Base-by-base conservation (phyloP, 2,888 invertebrate genomes). In the Eulithis prunata region DNA sequence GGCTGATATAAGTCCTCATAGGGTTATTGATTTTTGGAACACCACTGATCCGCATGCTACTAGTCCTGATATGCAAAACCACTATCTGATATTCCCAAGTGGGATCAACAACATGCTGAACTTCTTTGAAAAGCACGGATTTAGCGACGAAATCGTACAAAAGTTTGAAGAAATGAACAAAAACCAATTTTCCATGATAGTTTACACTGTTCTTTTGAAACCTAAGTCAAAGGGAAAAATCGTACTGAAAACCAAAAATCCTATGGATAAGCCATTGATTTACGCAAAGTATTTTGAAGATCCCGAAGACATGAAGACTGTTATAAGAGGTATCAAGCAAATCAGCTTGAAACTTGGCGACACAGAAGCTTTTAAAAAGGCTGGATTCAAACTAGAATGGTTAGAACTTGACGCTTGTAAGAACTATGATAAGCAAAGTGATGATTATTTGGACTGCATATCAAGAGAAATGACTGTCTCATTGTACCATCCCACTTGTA, bases 401-500 rank as follows among this genome's bases (percentile, higher is more conserved):
- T 53, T 89, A 21, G 82, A 86, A 46, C 51, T 88, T 4, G 82
- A 85, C n/a, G 80, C 82, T 1, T 90, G 90, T 66, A 80, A 79
- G 46, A 21, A 75, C 4, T 80, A 78, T 47, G 71, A 80, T 2
- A 79, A 79, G 59, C 60, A 64, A 7, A 80, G 80, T 41, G 85
- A 88, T 55, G 78, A 83, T 3, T 79, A 78, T 70, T 67, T 87
- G 12, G 80, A 85, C 62, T 89, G 89, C 59, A 71, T 80, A 46
- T 68, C 81, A 2, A 68, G 89, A 82, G 66, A 85, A 66, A 54
- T 87, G 43, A 87, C 89, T 2, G 82, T 86, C 67, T 86, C 89
- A 0, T 94, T 96, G 49, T 97, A 96, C 75, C 97, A 97, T 85
- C 96, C 96, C 0, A 94, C 94, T 2, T 94, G 96, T 57, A 94